These are phyloP conservation scores for Corythucha ciliata DNA, from an alignment of 2,888 invertebrate species.

Conservation along the genomic window DNA sequence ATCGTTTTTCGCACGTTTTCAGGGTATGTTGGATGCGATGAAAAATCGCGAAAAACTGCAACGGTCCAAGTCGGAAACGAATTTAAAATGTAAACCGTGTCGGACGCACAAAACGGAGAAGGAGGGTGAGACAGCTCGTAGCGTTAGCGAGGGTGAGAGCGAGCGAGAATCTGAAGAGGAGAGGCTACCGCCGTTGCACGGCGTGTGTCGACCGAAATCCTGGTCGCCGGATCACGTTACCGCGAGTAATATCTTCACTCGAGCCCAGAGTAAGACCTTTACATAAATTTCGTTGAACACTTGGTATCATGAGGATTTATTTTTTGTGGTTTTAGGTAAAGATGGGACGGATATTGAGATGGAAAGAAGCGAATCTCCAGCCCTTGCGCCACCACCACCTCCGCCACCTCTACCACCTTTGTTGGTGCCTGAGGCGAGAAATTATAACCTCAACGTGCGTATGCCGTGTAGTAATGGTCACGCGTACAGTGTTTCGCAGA, in stretches of 20 bases:
- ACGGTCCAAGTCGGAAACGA: constrained; percentile 87
- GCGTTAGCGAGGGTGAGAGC: constrained; percentile 38
- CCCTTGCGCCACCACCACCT: constrained; percentile 30
- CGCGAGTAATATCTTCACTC: constrained; percentile 49
- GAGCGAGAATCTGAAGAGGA: constrained; percentile 47
- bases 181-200: constrained; percentile 51
- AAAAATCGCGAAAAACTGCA: constrained; percentile 88
- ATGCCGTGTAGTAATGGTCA: constrained; percentile 79
- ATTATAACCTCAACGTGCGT: constrained; percentile 42
- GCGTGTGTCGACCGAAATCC: constrained; percentile 52
- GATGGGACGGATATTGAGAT: constrained; percentile 17
- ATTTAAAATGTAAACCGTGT: constrained; percentile 51
- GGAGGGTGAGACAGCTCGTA: constrained; percentile 34
- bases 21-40: constrained; percentile 93
- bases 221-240: constrained; percentile 62
- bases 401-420: constrained; percentile 35
- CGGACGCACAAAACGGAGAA: constrained; percentile 17
- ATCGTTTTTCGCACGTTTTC: constrained; percentile 38
- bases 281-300: no score
- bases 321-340: constrained; percentile 7
- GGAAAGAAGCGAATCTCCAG: constrained; percentile 20
- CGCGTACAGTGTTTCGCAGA: constrained; percentile 82
- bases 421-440: constrained; percentile 34
- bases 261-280: constrained; percentile 7
- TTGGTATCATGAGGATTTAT: no score